Percentiles rank a stretch among this genome's conserved stretches.
These are phyloP conservation scores for Machaerirhynchus nigripectus DNA, from an alignment of 2,113 vertebrate species.

Conservation along the genomic window DNA sequence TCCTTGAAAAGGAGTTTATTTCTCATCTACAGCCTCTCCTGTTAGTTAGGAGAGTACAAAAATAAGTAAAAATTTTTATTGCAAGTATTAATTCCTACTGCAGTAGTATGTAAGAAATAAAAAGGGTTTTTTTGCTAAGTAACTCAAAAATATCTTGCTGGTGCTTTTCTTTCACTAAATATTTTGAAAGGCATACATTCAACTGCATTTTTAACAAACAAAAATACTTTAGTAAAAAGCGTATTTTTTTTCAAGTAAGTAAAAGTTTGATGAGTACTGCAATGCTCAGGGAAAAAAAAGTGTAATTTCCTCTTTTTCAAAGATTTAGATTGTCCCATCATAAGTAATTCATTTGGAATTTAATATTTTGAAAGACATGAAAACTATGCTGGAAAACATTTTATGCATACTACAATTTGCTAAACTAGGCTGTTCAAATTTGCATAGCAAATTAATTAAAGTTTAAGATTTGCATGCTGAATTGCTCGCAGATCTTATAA, in stretches of 20 bases:
- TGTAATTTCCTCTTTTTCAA: background rate
- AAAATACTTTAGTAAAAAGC: background rate
- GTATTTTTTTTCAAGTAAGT: background rate
- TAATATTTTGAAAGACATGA: background rate
- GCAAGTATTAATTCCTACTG: background rate
- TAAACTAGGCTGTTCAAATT: background rate
- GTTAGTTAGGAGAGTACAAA: background rate
- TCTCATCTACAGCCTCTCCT: background rate
- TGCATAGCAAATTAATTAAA: background rate
- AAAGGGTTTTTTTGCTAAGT: background rate
- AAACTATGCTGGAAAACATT: background rate
- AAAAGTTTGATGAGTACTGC: background rate
- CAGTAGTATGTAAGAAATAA: background rate
- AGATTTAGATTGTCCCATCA: background rate
- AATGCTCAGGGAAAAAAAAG: rapidly evolving
- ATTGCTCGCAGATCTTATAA: background rate
- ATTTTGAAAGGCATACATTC: background rate
- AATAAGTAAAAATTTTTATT: background rate
- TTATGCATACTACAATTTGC: background rate
- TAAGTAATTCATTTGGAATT: background rate
- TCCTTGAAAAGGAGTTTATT: background rate
- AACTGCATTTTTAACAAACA: background rate
- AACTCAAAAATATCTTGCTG: background rate
- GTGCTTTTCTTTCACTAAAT: background rate
- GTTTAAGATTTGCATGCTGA: background rate